Base-by-base conservation (phyloP, 2,888 invertebrate species). In the Halocaridina rubra region DNA sequence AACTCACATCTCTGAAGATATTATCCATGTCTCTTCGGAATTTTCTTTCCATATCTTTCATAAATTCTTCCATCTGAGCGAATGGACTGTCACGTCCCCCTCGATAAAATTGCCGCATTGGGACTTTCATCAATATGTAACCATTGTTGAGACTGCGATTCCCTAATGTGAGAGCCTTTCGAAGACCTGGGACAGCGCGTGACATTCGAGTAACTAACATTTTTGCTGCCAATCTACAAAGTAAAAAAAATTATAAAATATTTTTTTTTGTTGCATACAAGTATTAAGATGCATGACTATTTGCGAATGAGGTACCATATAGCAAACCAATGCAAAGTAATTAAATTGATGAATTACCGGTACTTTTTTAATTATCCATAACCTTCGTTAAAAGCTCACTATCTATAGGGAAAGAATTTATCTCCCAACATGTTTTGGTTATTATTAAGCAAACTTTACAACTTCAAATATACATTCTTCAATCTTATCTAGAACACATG, bases 31-130 rank as follows among this genome's bases (percentile, higher is more conserved):
- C 82, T 39, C 78, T 80, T 67, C 27, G 80, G 22, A 86, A 74
- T 53, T 78, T 86, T 57, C 59, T 82, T 64, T 88, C 88, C 88
- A 86, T 86, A 30, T 88, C 88, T 32, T 53, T 86, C 86, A 86
- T 88, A 27, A 88, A 86, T 0, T 76, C 74, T 57, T 88, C 88
- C 88, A 88, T 88, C 78, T 84, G 86, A 2, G 76, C 8, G 39
- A 88, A 88, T 8, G 88, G 88, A 27, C 78, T 76, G n/a, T 79
- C 76, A 2, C 76, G 33, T 19, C 80, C 67, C 7, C 80, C 84
- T 5, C 80, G 80, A 39, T 69, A 30, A 33, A 76, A 22, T 32
- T 27, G 69, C 24, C 69, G 67, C 32, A 71, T 22, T 10, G 32
- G 57, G 3, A 24, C 33, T 22, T 32, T 32, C 3, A 24, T 33